Conservation (phyloP, 1,140 invertebrate species). For the Heliothis virescens region DNA sequence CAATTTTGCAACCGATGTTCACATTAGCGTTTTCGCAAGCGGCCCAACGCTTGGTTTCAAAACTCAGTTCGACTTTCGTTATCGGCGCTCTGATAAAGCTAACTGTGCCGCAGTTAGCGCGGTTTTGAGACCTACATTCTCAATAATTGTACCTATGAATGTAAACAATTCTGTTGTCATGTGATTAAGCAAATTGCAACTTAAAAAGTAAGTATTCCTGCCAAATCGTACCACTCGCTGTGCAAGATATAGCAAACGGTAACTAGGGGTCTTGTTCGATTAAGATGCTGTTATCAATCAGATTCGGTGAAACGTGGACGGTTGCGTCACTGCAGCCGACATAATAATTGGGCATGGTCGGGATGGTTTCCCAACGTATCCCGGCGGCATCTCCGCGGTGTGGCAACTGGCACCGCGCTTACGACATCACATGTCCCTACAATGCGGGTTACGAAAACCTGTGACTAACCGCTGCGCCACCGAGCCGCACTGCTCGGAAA, state of each 20-base stretch:
- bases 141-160: constrained; percentile 48
- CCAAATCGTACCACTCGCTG: neutral
- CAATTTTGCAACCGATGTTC: constrained; percentile 86
- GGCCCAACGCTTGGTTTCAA: constrained; percentile 83
- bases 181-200: constrained; percentile 21
- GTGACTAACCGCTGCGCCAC: constrained; percentile 70
- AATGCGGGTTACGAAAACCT: constrained; percentile 83
- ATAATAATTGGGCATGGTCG: constrained; percentile 80
- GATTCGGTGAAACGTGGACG: constrained; percentile 64
- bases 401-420: constrained; percentile 74
- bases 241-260: constrained; percentile 45
- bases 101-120: constrained; percentile 74
- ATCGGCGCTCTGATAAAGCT: constrained; percentile 82
- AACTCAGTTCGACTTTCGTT: constrained; percentile 82
- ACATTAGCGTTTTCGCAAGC: constrained; percentile 86
- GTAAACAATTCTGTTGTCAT: constrained; percentile 8
- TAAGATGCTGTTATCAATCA: constrained; percentile 65
- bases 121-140: constrained; percentile 83
- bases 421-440: constrained; percentile 80
- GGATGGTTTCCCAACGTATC: constrained; percentile 85
- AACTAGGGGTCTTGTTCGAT: constrained; percentile 48
- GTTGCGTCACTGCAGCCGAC: constrained; percentile 69
- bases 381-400: constrained; percentile 77
- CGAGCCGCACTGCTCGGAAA: constrained; percentile 55
- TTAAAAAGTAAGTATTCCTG: neutral